Conservation (phyloP, 2,113 vertebrate genomes). For the Larimichthys crocea region DNA sequence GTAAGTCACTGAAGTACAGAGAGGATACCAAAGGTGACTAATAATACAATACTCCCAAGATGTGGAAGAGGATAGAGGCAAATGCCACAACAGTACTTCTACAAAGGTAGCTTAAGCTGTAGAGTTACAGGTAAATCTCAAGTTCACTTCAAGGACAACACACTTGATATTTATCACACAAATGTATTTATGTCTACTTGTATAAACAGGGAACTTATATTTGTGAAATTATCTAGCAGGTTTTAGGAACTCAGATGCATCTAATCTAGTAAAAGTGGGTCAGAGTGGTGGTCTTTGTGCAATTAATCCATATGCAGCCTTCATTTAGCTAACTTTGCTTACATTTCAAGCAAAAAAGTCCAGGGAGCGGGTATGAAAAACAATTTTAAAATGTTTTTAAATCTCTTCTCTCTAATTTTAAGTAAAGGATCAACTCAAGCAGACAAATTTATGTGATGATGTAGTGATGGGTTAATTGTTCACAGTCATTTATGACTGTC, state of each 20-base stretch:
- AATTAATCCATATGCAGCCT: background rate
- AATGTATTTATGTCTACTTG: background rate
- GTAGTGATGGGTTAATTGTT: conserved; percentile 14
- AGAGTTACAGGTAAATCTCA: background rate
- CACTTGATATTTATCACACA: background rate
- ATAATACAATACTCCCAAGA: background rate
- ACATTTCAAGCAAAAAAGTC: background rate
- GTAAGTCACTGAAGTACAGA: conserved; percentile 21
- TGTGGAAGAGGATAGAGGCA: background rate
- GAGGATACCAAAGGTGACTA: background rate
- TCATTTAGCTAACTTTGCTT: background rate
- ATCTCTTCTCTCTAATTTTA: background rate
- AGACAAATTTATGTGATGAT: background rate
- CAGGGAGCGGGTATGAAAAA: background rate
- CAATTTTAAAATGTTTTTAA: too few species aligned
- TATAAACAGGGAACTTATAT: background rate
- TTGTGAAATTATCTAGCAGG: background rate
- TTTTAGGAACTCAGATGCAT: background rate
- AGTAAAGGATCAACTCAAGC: background rate
- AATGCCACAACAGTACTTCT: background rate
- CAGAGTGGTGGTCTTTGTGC: background rate
- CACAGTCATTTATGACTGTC: conserved; percentile 29
- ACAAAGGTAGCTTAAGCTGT: background rate
- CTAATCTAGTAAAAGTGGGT: background rate
- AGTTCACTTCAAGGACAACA: conserved; percentile 1